Base-by-base conservation (phyloP, 2,113 vertebrate species). In the Rhabdomys dilectus region DNA sequence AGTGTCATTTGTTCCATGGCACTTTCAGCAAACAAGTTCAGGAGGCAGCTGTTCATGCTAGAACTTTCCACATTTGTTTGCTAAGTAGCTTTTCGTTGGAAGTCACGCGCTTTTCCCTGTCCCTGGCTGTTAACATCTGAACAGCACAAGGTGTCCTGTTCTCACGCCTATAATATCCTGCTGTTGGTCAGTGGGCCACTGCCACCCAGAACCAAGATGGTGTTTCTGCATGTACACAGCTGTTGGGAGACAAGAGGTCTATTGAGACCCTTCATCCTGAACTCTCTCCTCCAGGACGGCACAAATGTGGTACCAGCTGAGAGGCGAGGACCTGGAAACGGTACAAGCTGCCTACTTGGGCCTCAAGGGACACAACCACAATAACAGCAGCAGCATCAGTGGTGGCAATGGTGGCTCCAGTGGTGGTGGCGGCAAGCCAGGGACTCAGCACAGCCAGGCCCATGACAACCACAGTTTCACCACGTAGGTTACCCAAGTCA, bases 291-390 rank as follows among this genome's bases (percentile, higher is more conserved):
- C 45, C 98, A 99, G 99, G 95, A 98, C 98, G 3, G 94, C 98
- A 66, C 99, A 99, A 91, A 88, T 98, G 62, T 99, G 99, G 99
- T 98, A 98, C 78, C 98, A 99, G 97, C 98, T 99, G 76, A 98
- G 99, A 82, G 97, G 93, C 3, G 98, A 98, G 85, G 99, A 98
- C 39, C 94, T 98, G 36, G 98, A 98, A 91, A 98, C 98, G 0
- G 97, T 98, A 95, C 98, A 98, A 97, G 97, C 98, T 42, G 93
- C 98, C 24, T 98, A 98, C 72, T 98, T 99, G 26, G 98, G 97
- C 85, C 98, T 99, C 91, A 99, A 99, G 96, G 98, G 98, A 93
- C 97, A 99, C 91, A 99, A 99, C 98, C 99, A 98, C 96, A 99
- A 98, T 97, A 99, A 99, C 93, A 99, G 98, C 29, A 98, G 98